Conservation (phyloP, 2,888 invertebrate genomes). For the Alloscopus bannaensis region DNA sequence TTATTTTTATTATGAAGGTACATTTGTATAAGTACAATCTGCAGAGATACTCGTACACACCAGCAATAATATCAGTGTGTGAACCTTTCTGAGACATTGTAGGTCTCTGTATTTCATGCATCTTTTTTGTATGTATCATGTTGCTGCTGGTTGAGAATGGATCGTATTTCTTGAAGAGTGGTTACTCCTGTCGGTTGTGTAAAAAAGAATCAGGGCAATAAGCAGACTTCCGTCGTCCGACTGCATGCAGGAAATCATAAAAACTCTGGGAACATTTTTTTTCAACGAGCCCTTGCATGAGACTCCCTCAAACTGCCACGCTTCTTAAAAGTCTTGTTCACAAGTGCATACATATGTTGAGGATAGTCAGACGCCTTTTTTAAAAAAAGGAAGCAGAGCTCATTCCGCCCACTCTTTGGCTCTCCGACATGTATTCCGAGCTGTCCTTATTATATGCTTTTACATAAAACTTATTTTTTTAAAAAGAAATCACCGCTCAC, state of each 20-base stretch:
- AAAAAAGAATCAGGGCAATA: slow-evolving; percentile 54
- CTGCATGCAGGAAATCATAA: slow-evolving; percentile 51
- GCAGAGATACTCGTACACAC: not conserved
- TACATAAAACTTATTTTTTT: not conserved
- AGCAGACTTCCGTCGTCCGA: slow-evolving; percentile 51
- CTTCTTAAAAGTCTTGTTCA: slow-evolving; percentile 20
- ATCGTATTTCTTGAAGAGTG: not conserved
- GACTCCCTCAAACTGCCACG: slow-evolving; percentile 26
- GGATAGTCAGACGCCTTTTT: no score
- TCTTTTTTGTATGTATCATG: not conserved
- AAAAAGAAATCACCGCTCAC: slow-evolving; percentile 26
- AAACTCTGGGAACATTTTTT: slow-evolving; percentile 50
- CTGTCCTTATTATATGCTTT: slow-evolving; percentile 7
- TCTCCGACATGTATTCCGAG: not conserved
- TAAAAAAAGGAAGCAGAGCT: not conserved
- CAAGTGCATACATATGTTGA: slow-evolving; percentile 7
- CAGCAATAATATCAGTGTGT: not conserved
- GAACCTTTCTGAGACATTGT: not conserved
- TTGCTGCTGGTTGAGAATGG: not conserved
- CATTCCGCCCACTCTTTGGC: not conserved
- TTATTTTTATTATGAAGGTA: not conserved
- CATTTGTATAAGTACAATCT: not conserved
- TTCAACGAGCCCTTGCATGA: slow-evolving; percentile 5
- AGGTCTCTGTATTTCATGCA: not conserved
- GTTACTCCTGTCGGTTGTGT: slow-evolving; percentile 3